Evolutionary conservation across 2,888 invertebrate species (phyloP).

Genomic region (Hemithea aestivaria): DNA sequence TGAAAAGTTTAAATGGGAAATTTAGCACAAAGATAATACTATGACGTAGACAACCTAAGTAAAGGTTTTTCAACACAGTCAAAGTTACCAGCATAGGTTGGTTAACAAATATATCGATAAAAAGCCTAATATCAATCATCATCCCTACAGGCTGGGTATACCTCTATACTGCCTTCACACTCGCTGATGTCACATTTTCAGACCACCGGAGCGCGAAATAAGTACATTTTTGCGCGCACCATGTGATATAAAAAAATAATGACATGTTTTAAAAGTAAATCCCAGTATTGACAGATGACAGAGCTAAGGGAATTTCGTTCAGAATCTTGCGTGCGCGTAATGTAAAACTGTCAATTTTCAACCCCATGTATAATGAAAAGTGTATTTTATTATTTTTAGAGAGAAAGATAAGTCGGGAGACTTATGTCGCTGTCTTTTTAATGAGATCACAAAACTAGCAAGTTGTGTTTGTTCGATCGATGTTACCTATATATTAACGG

Average conservation of each 20-base stretch:
- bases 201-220: conserved; percentile 77
- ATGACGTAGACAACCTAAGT: no score
- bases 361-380: conserved; percentile 18
- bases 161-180: conserved; percentile 61
- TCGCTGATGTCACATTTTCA: conserved; percentile 76
- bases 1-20: no score
- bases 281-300: conserved; percentile 57
- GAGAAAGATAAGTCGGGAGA: conserved; percentile 21
- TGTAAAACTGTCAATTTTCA: conserved; percentile 27
- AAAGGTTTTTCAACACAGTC: no score
- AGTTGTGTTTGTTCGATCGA: no score
- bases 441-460: no score
- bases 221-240: conserved; percentile 75
- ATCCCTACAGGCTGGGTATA: conserved; percentile 24
- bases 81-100: no score
- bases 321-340: conserved; percentile 18
- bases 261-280: conserved; percentile 73
- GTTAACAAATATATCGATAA: conserved; percentile 17
- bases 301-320: conserved; percentile 30
- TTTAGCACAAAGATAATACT: no score
- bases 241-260: conserved; percentile 75
- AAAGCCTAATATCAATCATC: conserved; percentile 14
- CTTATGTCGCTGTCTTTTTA: conserved; percentile 6
- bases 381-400: conserved; percentile 20
- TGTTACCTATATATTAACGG: no score